A percentile compares a stretch with the other conserved stretches of the same genome.
phyloP scores from a whole-genome alignment of 2,113 vertebrate species.

The Ictidomys tridecemlineatus region DNA sequence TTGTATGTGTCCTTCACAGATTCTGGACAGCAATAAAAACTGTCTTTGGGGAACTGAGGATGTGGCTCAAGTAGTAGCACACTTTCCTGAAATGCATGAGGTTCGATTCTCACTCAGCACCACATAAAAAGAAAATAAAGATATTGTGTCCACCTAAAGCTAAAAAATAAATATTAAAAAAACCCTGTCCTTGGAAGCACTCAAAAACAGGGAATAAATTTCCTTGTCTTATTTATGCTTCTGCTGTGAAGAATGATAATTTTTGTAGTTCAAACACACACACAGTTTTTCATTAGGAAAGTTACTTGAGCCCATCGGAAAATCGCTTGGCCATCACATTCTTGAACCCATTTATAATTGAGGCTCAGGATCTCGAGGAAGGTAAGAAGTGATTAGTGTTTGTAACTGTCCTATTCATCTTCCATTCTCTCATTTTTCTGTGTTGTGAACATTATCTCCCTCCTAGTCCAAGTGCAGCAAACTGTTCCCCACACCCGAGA shows the following conservation, averaged over 20 bases:
- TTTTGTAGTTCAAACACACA: constrained; percentile 26
- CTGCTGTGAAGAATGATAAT: not conserved
- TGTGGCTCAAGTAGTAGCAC: too few species aligned
- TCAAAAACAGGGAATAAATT: constrained; percentile 35
- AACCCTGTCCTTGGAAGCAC: not conserved
- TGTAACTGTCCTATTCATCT: not conserved
- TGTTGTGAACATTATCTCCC: constrained; percentile 36
- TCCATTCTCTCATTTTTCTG: not conserved
- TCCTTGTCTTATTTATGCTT: not conserved
- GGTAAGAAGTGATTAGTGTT: not conserved
- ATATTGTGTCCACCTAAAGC: too few species aligned
- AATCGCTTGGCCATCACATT: not conserved
- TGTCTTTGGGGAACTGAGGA: not conserved
- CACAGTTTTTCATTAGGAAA: constrained; percentile 26
- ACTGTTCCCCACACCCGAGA: not conserved
- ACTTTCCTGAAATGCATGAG: too few species aligned
- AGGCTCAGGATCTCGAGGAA: not conserved
- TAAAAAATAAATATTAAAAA: too few species aligned
- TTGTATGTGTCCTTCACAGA: constrained; percentile 60
- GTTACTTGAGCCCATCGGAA: constrained; percentile 12
- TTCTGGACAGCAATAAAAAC: constrained; percentile 33
- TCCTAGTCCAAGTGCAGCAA: constrained; percentile 33
- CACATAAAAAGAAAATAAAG: too few species aligned
- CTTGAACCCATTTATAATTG: not conserved
- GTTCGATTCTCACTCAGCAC: too few species aligned